Conservation (phyloP, 2,113 vertebrate genomes). For the Chloropsis cyanopogon region DNA sequence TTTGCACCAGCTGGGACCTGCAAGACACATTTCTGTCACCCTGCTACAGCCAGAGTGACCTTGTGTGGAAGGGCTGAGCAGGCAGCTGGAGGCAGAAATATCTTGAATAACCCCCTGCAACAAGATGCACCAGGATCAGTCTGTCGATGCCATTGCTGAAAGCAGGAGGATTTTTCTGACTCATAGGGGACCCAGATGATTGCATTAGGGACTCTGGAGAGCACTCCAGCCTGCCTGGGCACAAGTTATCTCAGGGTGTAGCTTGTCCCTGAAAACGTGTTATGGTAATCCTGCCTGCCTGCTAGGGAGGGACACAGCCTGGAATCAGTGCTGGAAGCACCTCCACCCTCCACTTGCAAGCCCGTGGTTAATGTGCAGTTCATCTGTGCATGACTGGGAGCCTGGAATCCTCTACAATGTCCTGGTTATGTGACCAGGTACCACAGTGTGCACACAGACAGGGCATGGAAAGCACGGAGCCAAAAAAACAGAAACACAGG, state of each 20-base stretch:
- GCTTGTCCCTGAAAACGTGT: not conserved
- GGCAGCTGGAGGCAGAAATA: not conserved
- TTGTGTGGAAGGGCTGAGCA: not conserved
- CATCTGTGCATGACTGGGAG: not conserved
- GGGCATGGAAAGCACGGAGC: not conserved
- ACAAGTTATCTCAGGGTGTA: not conserved
- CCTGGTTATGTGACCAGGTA: not conserved
- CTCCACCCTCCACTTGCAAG: not conserved
- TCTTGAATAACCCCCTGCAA: not conserved
- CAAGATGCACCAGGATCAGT: not conserved
- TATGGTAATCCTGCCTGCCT: not conserved
- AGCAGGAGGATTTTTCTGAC: constrained; percentile 22
- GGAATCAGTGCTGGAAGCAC: not conserved
- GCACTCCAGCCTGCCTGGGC: not conserved
- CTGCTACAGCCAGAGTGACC: not conserved
- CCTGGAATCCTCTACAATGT: not conserved
- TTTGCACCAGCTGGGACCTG: not conserved
- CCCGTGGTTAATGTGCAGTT: not conserved
- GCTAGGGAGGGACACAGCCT: not conserved
- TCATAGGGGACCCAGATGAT: not conserved
- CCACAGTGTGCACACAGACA: not conserved
- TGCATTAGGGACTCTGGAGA: not conserved
- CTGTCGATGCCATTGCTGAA: not conserved
- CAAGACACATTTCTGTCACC: not conserved
- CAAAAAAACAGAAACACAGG: not conserved